Conservation (phyloP, 1,140 invertebrate genomes). For the Laupala kohalensis region DNA sequence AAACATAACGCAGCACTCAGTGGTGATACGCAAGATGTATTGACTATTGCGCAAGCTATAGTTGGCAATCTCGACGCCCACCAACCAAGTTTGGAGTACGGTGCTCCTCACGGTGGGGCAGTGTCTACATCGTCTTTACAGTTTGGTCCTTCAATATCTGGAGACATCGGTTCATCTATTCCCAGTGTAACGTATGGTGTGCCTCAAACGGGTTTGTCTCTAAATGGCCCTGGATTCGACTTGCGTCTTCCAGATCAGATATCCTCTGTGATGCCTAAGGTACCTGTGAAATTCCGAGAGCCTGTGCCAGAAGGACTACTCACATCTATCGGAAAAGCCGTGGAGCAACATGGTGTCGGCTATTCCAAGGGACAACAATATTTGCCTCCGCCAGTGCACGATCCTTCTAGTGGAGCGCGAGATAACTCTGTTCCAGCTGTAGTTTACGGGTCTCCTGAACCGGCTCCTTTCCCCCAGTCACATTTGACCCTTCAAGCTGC, state of each 20-base stretch:
- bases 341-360: not conserved
- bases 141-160: conserved; percentile 6
- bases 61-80: not conserved
- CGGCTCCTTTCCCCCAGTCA: not conserved
- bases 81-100: conserved; percentile 2
- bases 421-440: conserved; percentile 11
- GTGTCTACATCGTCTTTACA: conserved; percentile 20
- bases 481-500: not conserved
- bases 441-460: conserved; percentile 10
- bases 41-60: not conserved
- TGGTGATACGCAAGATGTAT: not conserved
- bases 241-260: conserved; percentile 16
- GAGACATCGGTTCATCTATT: conserved; percentile 19
- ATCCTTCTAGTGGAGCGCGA: conserved; percentile 21
- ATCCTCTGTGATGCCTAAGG: conserved; percentile 24
- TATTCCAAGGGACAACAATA: conserved; percentile 37
- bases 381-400: conserved; percentile 46
- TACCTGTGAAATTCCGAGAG: conserved; percentile 47
- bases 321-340: conserved; percentile 38
- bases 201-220: conserved; percentile 9
- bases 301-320: conserved; percentile 50
- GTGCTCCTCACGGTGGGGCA: not conserved
- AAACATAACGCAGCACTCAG: too few species aligned
- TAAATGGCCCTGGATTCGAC: conserved; percentile 9
- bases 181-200: conserved; percentile 16